These are phyloP conservation scores for Thamnophis sirtalis DNA, from an alignment of 2,113 vertebrate species.

Conservation along the genomic window DNA sequence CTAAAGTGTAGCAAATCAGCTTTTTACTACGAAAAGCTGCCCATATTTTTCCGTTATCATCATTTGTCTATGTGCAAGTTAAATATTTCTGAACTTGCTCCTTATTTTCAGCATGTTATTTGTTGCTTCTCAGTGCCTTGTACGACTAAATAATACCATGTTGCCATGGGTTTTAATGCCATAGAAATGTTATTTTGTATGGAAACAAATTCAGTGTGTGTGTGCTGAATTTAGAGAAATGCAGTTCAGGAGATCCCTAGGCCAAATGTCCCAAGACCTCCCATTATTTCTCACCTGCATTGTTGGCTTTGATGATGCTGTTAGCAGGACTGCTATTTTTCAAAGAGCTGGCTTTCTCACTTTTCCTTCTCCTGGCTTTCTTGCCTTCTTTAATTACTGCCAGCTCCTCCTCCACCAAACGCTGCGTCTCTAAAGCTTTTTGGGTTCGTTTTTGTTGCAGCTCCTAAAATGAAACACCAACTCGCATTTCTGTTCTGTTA, in stretches of 20 bases:
- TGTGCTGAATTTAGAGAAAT: background rate
- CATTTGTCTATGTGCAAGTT: background rate
- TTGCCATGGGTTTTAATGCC: background rate
- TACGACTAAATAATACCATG: background rate
- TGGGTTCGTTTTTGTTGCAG: constrained; percentile 84
- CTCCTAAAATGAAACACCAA: constrained; percentile 66
- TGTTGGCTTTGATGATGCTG: constrained; percentile 74
- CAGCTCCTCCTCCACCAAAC: constrained; percentile 57
- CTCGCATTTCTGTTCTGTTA: fast-evolving
- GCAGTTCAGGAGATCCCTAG: too few relatives aligned
- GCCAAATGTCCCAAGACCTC: background rate
- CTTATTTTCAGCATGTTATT: background rate
- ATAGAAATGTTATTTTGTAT: background rate
- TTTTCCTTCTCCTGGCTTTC: constrained; percentile 60
- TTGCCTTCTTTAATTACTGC: constrained; percentile 53
- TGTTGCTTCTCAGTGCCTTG: background rate
- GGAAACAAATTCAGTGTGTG: background rate
- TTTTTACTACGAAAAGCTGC: background rate
- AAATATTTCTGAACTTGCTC: background rate
- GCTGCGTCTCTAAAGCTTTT: constrained; percentile 57
- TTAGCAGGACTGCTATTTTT: constrained; percentile 17
- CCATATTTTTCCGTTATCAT: background rate
- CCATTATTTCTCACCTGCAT: constrained; percentile 66
- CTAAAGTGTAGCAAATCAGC: background rate
- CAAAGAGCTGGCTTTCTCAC: constrained; percentile 40